Evolutionary conservation across 2,113 vertebrate genomes (phyloP), one percentile per base, ranked within the genome.

Genomic region (Sterrhoptilus dennistouni): DNA sequence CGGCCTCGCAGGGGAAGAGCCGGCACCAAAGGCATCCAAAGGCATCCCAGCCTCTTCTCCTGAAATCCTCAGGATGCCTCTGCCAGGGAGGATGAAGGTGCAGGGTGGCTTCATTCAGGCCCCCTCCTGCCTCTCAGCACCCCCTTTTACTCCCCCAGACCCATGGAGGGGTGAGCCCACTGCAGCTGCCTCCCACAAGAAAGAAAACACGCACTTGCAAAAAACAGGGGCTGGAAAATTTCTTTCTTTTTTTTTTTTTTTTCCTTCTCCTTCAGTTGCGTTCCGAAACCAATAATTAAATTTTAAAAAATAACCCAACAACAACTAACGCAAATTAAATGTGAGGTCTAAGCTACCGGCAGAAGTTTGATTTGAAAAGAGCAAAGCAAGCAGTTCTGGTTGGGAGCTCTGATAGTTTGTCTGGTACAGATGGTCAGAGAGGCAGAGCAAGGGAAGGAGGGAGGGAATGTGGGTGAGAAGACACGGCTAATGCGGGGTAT

Each of bases 251-350:
- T 65, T 63, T 54, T 49, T 35, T n/a, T 29, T 15, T 53, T 18
- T 60, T 65, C 59, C 45, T 49, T 33, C 27, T 12, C 11, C 15
- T 40, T 11, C 45, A 65, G 27, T 66, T 95, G 59, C 4, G 0
- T 90, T 89, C 91, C 7, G 68, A 95, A 95, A 95, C 94, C 80
- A 93, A 95, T 90, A 95, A 96, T 96, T 95, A 92, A 66, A 84
- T 92, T 78, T 28, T 6, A 85, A 93, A 56, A 77, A 87, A 81
- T 69, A 93, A 75, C 72, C 29, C 77, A 47, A 44, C 59, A 79
- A 74, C 44, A 92, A 94, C 94, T 96, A 97, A 74, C 28, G 14
- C 38, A 94, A 95, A 92, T 96, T 92, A 94, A 96, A n/a, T 56
- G 35, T 75, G 76, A 93, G 74, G 87, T 82, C 59, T 91, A 38